Evolutionary conservation across 1,140 invertebrate genomes (phyloP).

Genomic region (Hylaeus anthracinus): DNA sequence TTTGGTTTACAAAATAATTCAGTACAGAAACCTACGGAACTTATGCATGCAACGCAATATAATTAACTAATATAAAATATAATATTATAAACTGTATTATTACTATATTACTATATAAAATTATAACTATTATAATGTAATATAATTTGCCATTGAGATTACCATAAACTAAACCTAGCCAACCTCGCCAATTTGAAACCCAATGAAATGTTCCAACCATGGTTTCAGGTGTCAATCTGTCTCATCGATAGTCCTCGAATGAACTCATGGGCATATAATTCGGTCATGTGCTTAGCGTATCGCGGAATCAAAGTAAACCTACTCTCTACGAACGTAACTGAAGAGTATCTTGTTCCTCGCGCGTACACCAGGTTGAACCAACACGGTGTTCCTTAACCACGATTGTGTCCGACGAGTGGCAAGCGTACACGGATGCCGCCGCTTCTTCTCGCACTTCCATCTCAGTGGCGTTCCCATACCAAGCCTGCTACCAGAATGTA

Average conservation of each 20-base stretch:
- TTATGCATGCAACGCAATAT: too few relatives aligned
- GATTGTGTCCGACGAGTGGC: constrained; percentile 57
- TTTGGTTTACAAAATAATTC: too few relatives aligned
- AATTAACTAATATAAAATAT: too few relatives aligned
- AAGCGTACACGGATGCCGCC: constrained; percentile 28
- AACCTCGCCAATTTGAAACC: too few relatives aligned
- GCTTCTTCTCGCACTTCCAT: constrained; percentile 61
- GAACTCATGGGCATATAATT: not conserved
- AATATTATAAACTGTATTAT: too few relatives aligned
- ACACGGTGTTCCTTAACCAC: constrained; percentile 60
- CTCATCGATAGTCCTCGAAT: not conserved
- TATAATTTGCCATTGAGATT: too few relatives aligned
- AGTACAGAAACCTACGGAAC: too few relatives aligned
- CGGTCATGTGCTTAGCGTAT: constrained; percentile 9
- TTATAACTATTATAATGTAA: too few relatives aligned
- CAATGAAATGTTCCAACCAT: too few relatives aligned
- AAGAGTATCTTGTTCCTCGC: constrained; percentile 62
- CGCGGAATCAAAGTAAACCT: constrained; percentile 38
- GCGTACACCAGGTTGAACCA: constrained; percentile 41
- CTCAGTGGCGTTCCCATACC: constrained; percentile 64
- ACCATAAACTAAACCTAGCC: too few relatives aligned
- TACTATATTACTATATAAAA: too few relatives aligned
- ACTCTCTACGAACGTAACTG: constrained; percentile 53
- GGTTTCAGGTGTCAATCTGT: too few relatives aligned
- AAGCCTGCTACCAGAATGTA: constrained; percentile 61